Percentiles rank a stretch among this genome's conserved stretches.
Conservation (phyloP, 2,113 vertebrate species). For the Delphinapterus leucas region DNA sequence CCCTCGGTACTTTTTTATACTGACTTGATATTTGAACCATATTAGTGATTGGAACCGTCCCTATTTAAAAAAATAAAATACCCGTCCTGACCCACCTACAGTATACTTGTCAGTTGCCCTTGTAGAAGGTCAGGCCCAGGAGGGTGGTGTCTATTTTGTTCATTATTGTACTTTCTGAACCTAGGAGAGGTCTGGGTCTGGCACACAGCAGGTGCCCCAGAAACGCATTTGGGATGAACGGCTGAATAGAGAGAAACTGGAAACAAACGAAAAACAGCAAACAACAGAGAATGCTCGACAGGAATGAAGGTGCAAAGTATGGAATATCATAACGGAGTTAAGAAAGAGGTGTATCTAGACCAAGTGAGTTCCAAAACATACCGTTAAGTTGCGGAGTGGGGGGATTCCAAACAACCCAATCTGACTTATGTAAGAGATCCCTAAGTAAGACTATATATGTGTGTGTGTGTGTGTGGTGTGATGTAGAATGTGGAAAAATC, state of each 20-base stretch:
- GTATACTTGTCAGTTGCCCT: not conserved
- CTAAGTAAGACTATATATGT: too few species aligned
- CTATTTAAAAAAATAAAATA: not conserved
- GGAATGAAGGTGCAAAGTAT: accelerated
- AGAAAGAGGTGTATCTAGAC: too few species aligned
- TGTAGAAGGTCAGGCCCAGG: not conserved
- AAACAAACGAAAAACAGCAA: not conserved
- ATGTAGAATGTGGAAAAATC: not conserved
- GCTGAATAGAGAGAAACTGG: not conserved
- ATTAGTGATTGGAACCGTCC: not conserved
- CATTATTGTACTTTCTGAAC: too few species aligned
- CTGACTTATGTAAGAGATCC: not conserved
- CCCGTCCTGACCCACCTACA: not conserved
- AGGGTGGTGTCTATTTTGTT: not conserved
- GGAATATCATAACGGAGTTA: accelerated
- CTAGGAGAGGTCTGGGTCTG: not conserved
- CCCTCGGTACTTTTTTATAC: not conserved
- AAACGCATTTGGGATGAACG: not conserved
- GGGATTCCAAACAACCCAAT: not conserved
- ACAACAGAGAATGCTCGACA: not conserved
- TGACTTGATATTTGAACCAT: not conserved
- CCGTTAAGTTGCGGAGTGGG: accelerated
- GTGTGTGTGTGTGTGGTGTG: too few species aligned
- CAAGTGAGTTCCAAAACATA: not conserved
- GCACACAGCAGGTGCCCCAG: not conserved